phyloP scores from a whole-genome alignment of 2,888 invertebrate genomes.

The Plebejus argus region DNA sequence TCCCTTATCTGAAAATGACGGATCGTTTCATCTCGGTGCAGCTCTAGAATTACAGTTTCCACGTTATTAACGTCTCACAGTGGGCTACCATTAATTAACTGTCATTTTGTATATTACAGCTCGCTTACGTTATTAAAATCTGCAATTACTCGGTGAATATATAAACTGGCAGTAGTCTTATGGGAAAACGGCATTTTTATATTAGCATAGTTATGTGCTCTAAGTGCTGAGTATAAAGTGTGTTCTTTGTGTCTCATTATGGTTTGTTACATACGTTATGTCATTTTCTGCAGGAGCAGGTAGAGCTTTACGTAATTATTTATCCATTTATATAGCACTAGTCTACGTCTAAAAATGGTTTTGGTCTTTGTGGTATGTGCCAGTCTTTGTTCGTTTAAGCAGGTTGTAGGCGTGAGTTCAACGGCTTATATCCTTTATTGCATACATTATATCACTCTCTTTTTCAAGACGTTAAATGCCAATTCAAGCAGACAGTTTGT shows the following conservation, averaged over 20 bases:
- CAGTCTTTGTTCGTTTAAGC: conserved; percentile 48
- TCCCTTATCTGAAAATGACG: not conserved
- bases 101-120: not conserved
- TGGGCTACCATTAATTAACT: not conserved
- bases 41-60: not conserved
- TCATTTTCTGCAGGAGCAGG: not conserved
- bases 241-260: conserved; percentile 12
- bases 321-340: not conserved
- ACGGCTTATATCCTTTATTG: conserved; percentile 54
- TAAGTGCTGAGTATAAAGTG: not conserved
- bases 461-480: conserved; percentile 10
- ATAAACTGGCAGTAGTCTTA: not conserved
- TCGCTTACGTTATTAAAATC: not conserved
- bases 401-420: conserved; percentile 53
- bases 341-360: not conserved
- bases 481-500: conserved; percentile 34
- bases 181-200: not conserved
- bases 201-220: not conserved
- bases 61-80: not conserved
- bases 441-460: conserved; percentile 32
- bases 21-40: not conserved
- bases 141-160: not conserved
- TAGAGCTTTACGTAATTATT: not conserved
- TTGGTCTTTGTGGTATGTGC: conserved; percentile 46
- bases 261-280: conserved; percentile 9